These are phyloP conservation scores for Porites australiensis DNA, from an alignment of 64 coral and sea anemone species.

Conservation along the genomic window DNA sequence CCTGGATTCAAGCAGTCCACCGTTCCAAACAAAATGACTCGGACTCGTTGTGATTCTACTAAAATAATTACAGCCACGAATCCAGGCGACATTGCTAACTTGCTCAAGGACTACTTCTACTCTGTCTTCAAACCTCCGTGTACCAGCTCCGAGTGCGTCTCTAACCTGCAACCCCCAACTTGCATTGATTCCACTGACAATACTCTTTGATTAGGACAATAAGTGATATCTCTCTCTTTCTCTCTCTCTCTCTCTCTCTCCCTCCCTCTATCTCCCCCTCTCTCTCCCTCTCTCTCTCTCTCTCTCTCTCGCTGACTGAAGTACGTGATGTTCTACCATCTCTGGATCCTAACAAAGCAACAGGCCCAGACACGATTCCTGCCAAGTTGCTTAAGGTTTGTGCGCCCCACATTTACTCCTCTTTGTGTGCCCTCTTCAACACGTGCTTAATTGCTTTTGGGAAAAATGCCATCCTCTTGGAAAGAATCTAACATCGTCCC, in stretches of 20 bases:
- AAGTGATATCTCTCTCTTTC: too few species aligned
- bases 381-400: slow-evolving; percentile 17
- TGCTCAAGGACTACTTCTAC: slow-evolving; percentile 25
- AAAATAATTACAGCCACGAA: background rate
- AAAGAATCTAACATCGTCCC: too few species aligned
- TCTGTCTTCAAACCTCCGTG: slow-evolving; percentile 7
- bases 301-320: slow-evolving; percentile 8
- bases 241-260: too few species aligned
- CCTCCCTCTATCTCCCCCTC: too few species aligned
- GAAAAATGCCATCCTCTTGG: slow-evolving; percentile 22
- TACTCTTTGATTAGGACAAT: too few species aligned
- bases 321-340: background rate
- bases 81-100: background rate
- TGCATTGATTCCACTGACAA: too few species aligned
- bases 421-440: slow-evolving; percentile 23
- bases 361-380: background rate
- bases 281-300: too few species aligned
- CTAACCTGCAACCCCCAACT: too few species aligned
- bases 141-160: background rate
- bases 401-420: slow-evolving; percentile 9
- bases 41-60: background rate
- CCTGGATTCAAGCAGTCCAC: too few species aligned
- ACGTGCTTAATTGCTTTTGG: background rate
- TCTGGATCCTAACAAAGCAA: too few species aligned
- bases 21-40: background rate